Evolutionary conservation across 2,797 vertebrate genomes (phyloP), one percentile per base, ranked within the genome.

Genomic region (Dermochelys coriacea): DNA sequence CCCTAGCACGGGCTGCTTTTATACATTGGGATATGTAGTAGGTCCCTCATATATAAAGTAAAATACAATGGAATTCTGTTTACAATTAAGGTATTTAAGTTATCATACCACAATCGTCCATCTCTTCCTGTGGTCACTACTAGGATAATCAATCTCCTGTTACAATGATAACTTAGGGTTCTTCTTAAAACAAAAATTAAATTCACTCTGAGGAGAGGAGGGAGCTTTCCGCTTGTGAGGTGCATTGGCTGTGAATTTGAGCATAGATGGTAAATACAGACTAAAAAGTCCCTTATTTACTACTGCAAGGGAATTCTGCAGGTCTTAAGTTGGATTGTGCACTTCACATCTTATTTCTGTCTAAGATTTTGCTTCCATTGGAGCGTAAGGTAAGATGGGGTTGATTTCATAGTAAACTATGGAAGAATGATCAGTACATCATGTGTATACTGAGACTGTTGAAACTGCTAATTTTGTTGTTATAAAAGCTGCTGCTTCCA

Each of bases 1-100:
- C 41, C 88, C 12, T 77, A 55, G 41, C 82, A 18, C 3, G 23
- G 88, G 84, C 86, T 97, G 95, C 96, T 97, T 98, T 97, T 94
- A 81, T 90, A 91, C 82, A 75, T 90, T 92, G 1, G 68, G 71
- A 89, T 97, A 87, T 95, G 84, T 54, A 80, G 86, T 27, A 61
- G 34, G 84, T 95, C 54, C 87, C 64, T 94, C 92, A 83, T 50
- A 79, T 84, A 37, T 86, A 96, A 96, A 95, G 59, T 92, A 93
- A 94, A 92, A 91, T 79, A 85, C 80, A 94, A 14, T 21, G 18
- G 89, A 95, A 96, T 97, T 94, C 95, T 97, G 87, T 95, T 98
- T 95, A 95, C 88, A 96, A 15, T 94, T 95, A 82, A 87, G 41
- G 57, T 34, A 4, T 79, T 95, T 93, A 82, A 94, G 77, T 86